These are phyloP conservation scores for Ploceus nigricollis DNA, from an alignment of 2,113 vertebrate species.

Conservation along the genomic window DNA sequence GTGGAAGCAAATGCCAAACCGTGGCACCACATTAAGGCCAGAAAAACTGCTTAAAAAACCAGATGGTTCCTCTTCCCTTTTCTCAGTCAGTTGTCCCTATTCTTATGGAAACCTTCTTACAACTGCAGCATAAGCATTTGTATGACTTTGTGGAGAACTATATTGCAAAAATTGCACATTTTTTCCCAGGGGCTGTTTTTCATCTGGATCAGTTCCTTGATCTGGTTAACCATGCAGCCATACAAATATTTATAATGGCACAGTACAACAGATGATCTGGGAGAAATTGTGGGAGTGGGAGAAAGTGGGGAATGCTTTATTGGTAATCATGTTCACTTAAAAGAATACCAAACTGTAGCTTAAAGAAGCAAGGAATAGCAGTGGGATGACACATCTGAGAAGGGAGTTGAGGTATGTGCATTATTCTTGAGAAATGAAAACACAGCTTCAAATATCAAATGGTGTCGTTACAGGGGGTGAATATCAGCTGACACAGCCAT, in stretches of 20 bases:
- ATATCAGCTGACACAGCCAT: background rate
- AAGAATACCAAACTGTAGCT: background rate
- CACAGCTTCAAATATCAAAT: background rate
- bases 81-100: background rate
- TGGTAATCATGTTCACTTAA: background rate
- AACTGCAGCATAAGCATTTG: conserved; percentile 19
- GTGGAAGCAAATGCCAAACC: background rate
- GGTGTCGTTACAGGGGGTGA: background rate
- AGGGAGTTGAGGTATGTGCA: background rate
- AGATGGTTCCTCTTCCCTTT: background rate
- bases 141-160: conserved; percentile 1
- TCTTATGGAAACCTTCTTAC: background rate
- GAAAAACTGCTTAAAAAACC: background rate
- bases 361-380: conserved; percentile 15
- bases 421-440: conserved; percentile 27
- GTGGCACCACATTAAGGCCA: background rate
- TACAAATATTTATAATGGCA: conserved; percentile 52
- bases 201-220: background rate
- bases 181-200: background rate
- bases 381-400: conserved; percentile 18
- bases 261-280: conserved; percentile 1
- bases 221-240: conserved; percentile 12
- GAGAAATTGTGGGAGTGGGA: background rate
- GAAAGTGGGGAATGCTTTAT: background rate
- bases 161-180: background rate